Evolutionary conservation across 2,113 vertebrate genomes (phyloP), one percentile per base, ranked within the genome.

Genomic region (Nymphicus hollandicus): DNA sequence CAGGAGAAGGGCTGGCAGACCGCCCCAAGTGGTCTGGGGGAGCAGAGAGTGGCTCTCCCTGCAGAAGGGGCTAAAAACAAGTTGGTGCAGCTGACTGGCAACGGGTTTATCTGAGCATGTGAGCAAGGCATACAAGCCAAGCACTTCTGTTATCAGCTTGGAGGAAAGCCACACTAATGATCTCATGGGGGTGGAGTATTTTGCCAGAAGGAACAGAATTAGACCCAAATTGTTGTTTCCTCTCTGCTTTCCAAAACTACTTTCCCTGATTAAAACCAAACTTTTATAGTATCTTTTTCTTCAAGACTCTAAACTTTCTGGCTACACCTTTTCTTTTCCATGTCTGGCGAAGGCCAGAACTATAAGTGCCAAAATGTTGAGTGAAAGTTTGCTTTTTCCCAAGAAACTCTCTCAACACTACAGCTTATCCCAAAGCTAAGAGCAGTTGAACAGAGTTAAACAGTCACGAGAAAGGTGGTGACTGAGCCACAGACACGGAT

Each of bases 131-230:
- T 69, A 69, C 2, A 10, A 88, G 82, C 90, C 91, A 93, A 53
- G 41, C 68, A 80, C 52, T 92, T 81, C 61, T 87, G 77, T 77
- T 96, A 94, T 95, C 96, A 79, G 77, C 91, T 37, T 95, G 96
- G 89, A 95, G 61, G 86, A 68, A 81, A 92, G 84, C 91, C 84
- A 76, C 33, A 6, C 22, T 39, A 81, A 86, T 94, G 86, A 96
- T 74, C 83, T 96, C 93, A 96, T 65, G 46, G 8, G 28, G 11
- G 9, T 1, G 41, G 0, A 27, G 18, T 87, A 56, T 86, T 93
- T 92, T 86, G 80, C 80, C 92, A 96, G 92, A 88, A 95, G 47
- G 31, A 95, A 53, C 27, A 91, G 86, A 81, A 81, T 81, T 65
- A 88, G 37, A 84, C 86, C 35, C 83, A 86, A 95, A 92, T 44